Base-by-base conservation (phyloP, 1,140 invertebrate species). In the Paramacrobiotus metropolitanus region DNA sequence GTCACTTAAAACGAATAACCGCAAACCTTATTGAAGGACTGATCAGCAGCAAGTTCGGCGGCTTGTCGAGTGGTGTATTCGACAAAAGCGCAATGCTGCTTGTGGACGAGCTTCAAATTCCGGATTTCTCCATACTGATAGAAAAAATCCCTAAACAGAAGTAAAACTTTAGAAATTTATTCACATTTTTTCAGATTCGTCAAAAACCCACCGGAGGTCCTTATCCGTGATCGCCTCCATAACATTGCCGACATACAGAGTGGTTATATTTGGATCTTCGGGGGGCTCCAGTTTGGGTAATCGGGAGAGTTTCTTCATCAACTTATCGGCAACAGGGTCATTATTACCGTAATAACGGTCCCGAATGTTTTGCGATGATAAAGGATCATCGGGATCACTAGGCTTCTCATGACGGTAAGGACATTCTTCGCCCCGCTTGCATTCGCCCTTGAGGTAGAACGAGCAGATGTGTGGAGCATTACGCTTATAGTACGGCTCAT, bases 361-460 rank as follows among this genome's bases (percentile, higher is more conserved):
- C 71, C 94, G 94, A 61, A 99, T 98, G 71, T 99, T 99, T 71
- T 99, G 95, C 76, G 98, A 91, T 20, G 90, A 89, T 1, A 99
- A 73, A 4, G 95, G 94, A 78, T 99, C 95, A 75, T 99, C 95
- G 1, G 94, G 94, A 76, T 99, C 94, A 21, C 91, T 96, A 1
- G 95, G 95, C 69, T 95, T 96, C 71, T 99, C 95, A 70, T 99
- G 95, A 24, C 95, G 79, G 64, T 21, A 67, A 0, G 95, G 95
- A 77, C 95, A 99, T 71, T 99, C 95, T 76, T 99, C 94, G 20
- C 95, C 95, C 73, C 95, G 78, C 70, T 93, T 85, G 73, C 95
- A 99, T 73, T 98, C 94, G 1, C 94, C 95, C 76, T 99, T 99
- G 0, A 99, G 93, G 90, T 93, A 99, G 73, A 99, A 99, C 0